A percentile compares a stretch with the other conserved stretches of the same genome.
Evolutionary conservation across 2,113 vertebrate species (phyloP).

Genomic region (Pseudopodoces humilis): DNA sequence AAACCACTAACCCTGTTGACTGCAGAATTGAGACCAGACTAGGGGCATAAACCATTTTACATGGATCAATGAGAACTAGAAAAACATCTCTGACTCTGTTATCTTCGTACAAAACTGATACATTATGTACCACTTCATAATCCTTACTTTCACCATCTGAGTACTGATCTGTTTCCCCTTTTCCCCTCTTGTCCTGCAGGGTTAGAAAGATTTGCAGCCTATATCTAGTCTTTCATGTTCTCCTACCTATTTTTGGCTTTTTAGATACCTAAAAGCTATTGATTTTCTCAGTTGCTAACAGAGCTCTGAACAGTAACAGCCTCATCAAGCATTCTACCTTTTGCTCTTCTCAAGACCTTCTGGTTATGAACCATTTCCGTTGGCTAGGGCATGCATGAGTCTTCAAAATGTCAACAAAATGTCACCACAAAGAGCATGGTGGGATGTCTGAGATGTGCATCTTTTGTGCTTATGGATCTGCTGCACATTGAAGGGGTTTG

Average conservation of each 20-base stretch:
- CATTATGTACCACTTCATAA: not conserved
- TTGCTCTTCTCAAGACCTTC: not conserved
- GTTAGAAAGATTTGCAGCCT: not conserved
- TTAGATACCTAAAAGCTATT: not conserved
- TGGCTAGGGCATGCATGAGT: not conserved
- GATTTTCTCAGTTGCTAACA: not conserved
- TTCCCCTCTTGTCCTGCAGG: not conserved
- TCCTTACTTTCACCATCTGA: not conserved
- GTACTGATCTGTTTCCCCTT: not conserved
- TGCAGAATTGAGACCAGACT: not conserved
- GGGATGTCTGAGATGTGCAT: not conserved
- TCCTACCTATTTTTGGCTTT: not conserved
- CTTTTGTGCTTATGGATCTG: not conserved
- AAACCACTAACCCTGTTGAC: not conserved
- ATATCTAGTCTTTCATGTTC: not conserved
- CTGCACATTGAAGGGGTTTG: not conserved
- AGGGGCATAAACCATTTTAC: not conserved
- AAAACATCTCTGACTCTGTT: not conserved
- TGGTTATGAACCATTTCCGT: not conserved
- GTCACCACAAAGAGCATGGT: not conserved
- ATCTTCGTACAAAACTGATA: not conserved
- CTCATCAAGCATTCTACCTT: not conserved
- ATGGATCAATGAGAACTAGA: not conserved
- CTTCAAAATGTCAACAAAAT: not conserved
- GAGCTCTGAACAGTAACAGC: not conserved